Evolutionary conservation across 2,797 vertebrate species (phyloP), one percentile per base, ranked within the genome.

Genomic region (Xenopus petersii): DNA sequence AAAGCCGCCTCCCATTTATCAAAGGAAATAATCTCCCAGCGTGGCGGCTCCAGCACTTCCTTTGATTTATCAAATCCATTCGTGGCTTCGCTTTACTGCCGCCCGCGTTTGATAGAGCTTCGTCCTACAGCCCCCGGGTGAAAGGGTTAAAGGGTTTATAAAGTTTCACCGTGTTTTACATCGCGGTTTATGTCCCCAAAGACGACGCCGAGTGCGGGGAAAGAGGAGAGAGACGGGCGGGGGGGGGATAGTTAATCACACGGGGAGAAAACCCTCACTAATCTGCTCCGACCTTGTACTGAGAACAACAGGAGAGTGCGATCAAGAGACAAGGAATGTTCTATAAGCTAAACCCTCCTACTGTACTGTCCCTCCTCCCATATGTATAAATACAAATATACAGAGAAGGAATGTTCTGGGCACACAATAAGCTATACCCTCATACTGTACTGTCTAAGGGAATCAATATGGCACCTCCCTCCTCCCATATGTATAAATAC

Each of bases 101-200:
- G 12, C 48, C 26, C 48, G 70, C 49, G 68, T 47, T 3, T 36
- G 51, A 64, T 68, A 24, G 30, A 42, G 54, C 51, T 21, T 63
- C 48, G 30, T 15, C 13, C 10, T 2, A 16, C 16, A 24, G 73
- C 5, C 58, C 47, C 70, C 11, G 59, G 59, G 47, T 59, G 67
- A 64, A 48, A 13, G 75, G 65, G 75, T 78, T 77, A 77, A 72
- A 67, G 30, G 58, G 70, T 77, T 68, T 73, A 69, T 69, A 49
- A 64, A 56, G 13, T 51, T 73, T 73, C 68, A 69, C 51, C 51
- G 21, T 69, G 60, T 69, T 73, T 69, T 64, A 78, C 70, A 78
- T 64, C 24, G 70, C 21, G 67, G 65, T 67, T 73, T 56, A 26
- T 33, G 10, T 72, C 70, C 64, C 75, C 9, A 59, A 21, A 73